phyloP scores from a whole-genome alignment of 2,113 vertebrate genomes.

The Scalopus aquaticus region DNA sequence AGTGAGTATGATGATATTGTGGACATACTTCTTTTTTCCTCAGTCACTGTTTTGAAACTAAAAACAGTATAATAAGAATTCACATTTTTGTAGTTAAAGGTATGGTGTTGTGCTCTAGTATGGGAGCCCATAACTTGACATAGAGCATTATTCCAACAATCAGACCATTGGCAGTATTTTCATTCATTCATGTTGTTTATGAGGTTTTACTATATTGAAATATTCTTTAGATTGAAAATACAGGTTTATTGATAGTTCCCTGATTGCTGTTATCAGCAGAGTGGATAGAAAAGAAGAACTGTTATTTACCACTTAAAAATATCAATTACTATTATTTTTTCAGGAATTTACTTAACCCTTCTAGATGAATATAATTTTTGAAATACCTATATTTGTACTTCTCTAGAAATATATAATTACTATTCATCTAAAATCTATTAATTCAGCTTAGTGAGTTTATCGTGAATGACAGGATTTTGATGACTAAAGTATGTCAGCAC shows the following conservation, averaged over 20 bases:
- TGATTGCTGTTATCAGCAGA: not conserved
- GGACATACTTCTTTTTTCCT: not conserved
- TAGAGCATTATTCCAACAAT: not conserved
- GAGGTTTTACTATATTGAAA: conserved; percentile 6
- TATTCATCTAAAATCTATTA: conserved; percentile 25
- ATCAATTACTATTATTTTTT: conserved; percentile 18
- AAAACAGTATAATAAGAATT: conserved; percentile 48
- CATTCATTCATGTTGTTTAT: conserved; percentile 47
- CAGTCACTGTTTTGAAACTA: conserved; percentile 44
- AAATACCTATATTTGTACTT: not conserved
- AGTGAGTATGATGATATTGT: conserved; percentile 86
- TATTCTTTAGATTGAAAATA: conserved; percentile 52
- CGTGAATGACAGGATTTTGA: conserved; percentile 32
- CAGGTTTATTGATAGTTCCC: not conserved
- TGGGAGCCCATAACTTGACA: not conserved
- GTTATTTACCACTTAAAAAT: conserved; percentile 23
- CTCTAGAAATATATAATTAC: conserved; percentile 42
- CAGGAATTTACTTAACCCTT: conserved; percentile 38
- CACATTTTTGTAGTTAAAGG: conserved; percentile 56
- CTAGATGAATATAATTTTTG: conserved; percentile 1
- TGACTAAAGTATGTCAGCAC: conserved; percentile 38
- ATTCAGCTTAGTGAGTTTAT: conserved; percentile 40
- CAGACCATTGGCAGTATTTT: conserved; percentile 16
- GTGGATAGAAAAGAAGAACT: not conserved
- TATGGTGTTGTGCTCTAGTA: not conserved